A percentile compares a stretch with the other conserved stretches of the same genome.
These are phyloP conservation scores for Varroa destructor DNA, from an alignment of 1,140 invertebrate species.

Conservation along the genomic window DNA sequence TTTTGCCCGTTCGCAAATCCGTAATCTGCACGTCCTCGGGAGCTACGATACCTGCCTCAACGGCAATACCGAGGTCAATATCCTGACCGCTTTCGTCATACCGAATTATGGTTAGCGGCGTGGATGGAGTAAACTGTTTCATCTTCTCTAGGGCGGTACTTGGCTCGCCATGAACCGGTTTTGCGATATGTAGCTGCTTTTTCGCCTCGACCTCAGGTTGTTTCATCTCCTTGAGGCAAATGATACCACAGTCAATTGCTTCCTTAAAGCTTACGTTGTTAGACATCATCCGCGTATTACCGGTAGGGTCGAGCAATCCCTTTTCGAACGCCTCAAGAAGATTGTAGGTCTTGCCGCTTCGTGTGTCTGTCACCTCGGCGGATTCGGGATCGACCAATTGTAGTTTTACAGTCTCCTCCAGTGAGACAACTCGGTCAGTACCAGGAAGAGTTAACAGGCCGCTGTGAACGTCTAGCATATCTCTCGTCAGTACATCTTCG, in stretches of 20 bases:
- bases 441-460: slow-evolving; percentile 74
- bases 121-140: slow-evolving; percentile 17
- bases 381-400: slow-evolving; percentile 75
- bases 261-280: slow-evolving; percentile 56
- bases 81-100: slow-evolving; percentile 38
- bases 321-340: slow-evolving; percentile 69
- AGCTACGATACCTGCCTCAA: slow-evolving; percentile 40
- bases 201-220: slow-evolving; percentile 28
- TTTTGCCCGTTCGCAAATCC: slow-evolving; percentile 32
- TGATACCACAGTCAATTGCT: slow-evolving; percentile 66
- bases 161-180: background rate
- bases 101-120: slow-evolving; percentile 38
- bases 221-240: slow-evolving; percentile 49
- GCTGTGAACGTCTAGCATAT: slow-evolving; percentile 60
- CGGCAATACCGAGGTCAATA: slow-evolving; percentile 41
- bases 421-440: slow-evolving; percentile 61
- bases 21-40: slow-evolving; percentile 34
- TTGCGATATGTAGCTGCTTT: slow-evolving; percentile 25
- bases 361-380: slow-evolving; percentile 69
- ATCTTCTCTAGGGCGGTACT: background rate
- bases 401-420: slow-evolving; percentile 66
- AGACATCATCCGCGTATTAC: slow-evolving; percentile 56
- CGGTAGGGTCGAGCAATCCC: slow-evolving; percentile 71
- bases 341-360: slow-evolving; percentile 63
- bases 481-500: slow-evolving; percentile 52